These are phyloP conservation scores for Eupithecia inturbata DNA, from an alignment of 2,888 invertebrate species.

Conservation along the genomic window DNA sequence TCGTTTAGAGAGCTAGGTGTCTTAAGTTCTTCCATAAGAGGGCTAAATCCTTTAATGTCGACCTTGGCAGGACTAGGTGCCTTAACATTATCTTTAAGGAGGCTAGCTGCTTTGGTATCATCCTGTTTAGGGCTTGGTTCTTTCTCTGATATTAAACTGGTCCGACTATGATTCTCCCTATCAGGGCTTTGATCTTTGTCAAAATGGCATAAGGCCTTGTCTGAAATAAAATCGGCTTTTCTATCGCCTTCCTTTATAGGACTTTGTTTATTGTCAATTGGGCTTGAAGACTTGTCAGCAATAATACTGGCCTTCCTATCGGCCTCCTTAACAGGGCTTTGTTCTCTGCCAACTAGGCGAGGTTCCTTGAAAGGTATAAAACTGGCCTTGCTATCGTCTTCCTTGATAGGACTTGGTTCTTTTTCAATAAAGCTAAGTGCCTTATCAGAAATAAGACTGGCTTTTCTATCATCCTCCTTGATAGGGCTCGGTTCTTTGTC, in stretches of 20 bases:
- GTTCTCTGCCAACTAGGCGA: neutral
- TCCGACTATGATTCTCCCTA: neutral
- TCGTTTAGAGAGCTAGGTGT: slow-evolving; percentile 7
- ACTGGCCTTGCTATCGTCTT: slow-evolving; percentile 14
- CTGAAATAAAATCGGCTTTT: slow-evolving; percentile 21
- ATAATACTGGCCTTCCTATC: slow-evolving; percentile 27
- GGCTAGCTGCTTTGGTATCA: slow-evolving; percentile 12
- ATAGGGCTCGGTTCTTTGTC: slow-evolving; percentile 20
- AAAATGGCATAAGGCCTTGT: slow-evolving; percentile 19
- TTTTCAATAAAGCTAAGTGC: neutral
- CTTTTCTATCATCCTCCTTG: slow-evolving; percentile 18
- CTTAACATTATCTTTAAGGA: no score
- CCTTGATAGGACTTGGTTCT: slow-evolving; percentile 18
- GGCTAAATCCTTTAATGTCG: no score
- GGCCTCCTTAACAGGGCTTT: slow-evolving; percentile 17
- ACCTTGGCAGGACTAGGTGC: no score
- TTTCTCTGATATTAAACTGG: slow-evolving; percentile 3
- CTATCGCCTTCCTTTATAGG: slow-evolving; percentile 11
- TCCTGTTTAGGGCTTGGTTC: neutral
- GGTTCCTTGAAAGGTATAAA: slow-evolving; percentile 23
- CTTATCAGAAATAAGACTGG: slow-evolving; percentile 17
- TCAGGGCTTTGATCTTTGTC: slow-evolving; percentile 16
- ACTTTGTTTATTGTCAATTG: slow-evolving; percentile 4
- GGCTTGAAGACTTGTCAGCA: slow-evolving; percentile 33
- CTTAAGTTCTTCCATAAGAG: no score